Evolutionary conservation across 92 coral and sea anemone species (phyloP).

Genomic region (Anthopleura xanthogrammica): DNA sequence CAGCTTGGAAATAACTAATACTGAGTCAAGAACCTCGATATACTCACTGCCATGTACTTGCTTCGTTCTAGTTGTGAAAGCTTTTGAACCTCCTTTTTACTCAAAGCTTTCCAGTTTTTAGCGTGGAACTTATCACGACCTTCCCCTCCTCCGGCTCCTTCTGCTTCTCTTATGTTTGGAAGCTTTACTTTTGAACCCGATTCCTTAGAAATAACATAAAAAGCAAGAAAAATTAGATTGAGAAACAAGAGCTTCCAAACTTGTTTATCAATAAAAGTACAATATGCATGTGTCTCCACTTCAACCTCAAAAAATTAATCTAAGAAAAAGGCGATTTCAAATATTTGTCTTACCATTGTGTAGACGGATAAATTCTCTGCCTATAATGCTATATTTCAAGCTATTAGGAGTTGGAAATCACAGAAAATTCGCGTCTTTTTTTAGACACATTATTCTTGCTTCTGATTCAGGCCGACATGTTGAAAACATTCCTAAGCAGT

Average conservation of each 20-base stretch:
- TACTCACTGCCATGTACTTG: constrained; percentile 90
- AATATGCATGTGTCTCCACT: background rate
- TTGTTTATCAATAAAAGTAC: background rate
- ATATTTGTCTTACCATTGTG: constrained; percentile 42
- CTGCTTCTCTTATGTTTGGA: constrained; percentile 53
- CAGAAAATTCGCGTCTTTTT: constrained; percentile 1
- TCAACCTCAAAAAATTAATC: background rate
- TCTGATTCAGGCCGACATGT: background rate
- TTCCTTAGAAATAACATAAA: constrained; percentile 31
- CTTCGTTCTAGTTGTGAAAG: constrained; percentile 75
- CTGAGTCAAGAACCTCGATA: background rate
- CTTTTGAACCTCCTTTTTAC: constrained; percentile 84
- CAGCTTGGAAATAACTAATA: background rate
- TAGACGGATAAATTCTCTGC: background rate
- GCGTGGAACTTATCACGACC: constrained; percentile 76
- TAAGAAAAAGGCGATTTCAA: background rate
- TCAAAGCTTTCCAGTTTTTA: constrained; percentile 79
- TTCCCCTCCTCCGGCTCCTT: background rate
- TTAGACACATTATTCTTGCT: constrained; percentile 7
- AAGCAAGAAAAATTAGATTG: background rate
- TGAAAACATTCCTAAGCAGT: background rate
- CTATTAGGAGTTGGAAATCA: background rate
- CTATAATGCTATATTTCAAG: background rate
- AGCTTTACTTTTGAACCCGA: constrained; percentile 68
- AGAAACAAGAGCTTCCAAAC: background rate